These are phyloP conservation scores for Sinocyclocheilus anophthalmus DNA, from an alignment of 2,113 vertebrate species.

Conservation along the genomic window DNA sequence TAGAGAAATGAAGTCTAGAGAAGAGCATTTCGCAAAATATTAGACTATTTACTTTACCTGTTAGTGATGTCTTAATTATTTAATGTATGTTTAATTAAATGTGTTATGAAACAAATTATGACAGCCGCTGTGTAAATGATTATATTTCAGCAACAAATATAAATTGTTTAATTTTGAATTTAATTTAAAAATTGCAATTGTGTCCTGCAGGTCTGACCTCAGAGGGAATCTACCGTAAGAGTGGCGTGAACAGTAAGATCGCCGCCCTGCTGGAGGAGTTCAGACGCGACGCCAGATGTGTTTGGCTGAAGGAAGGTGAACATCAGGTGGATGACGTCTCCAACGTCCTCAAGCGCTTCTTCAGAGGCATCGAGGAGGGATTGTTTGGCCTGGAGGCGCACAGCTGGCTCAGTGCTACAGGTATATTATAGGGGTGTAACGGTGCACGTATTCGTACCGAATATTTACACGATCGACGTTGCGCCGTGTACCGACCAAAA, in stretches of 20 bases:
- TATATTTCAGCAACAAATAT: too few relatives aligned
- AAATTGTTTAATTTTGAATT: too few relatives aligned
- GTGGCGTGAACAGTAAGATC: constrained; percentile 90
- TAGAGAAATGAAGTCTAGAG: too few relatives aligned
- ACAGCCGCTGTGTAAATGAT: too few relatives aligned
- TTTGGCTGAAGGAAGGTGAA: constrained; percentile 86
- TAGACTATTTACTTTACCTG: too few relatives aligned
- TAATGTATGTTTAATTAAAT: too few relatives aligned
- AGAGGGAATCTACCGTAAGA: constrained; percentile 95
- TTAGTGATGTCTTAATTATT: too few relatives aligned
- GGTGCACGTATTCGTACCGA: too few relatives aligned
- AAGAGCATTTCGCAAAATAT: too few relatives aligned
- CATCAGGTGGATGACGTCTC: constrained; percentile 93
- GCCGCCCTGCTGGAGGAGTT: constrained; percentile 82
- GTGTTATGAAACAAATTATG: too few relatives aligned
- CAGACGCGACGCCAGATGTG: constrained; percentile 81
- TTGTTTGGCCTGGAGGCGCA: constrained; percentile 75
- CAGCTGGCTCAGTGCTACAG: constrained; percentile 81
- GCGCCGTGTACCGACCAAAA: too few relatives aligned
- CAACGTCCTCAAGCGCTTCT: constrained; percentile 91
- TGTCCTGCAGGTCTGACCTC: constrained; percentile 81
- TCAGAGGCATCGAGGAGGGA: constrained; percentile 86
- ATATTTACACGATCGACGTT: too few relatives aligned
- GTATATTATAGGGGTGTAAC: constrained; percentile 47
- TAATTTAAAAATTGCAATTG: neutral